A percentile compares a stretch with the other conserved stretches of the same genome.
phyloP scores from a whole-genome alignment of 2,888 invertebrate genomes.

The Stegana nigrithorax region DNA sequence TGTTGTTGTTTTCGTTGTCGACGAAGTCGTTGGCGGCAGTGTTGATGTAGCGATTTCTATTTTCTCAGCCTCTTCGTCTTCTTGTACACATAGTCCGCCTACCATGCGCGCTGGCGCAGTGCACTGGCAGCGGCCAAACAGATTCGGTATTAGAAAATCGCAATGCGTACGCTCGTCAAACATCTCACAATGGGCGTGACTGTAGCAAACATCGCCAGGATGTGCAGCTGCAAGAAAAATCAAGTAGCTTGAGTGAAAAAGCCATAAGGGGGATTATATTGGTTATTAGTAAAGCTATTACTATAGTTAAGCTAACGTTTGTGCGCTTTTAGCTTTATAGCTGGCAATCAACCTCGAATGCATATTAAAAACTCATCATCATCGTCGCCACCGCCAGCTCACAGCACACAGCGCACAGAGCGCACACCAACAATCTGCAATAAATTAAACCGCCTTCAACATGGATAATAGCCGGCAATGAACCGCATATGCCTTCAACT shows the following conservation, averaged over 20 bases:
- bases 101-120: constrained; percentile 75
- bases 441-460: constrained; percentile 55
- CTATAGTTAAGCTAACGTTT: background rate
- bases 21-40: constrained; percentile 23
- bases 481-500: constrained; percentile 40
- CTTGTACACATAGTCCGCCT: constrained; percentile 74
- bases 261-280: too few species aligned
- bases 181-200: constrained; percentile 87
- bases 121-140: constrained; percentile 90
- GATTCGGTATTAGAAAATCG: constrained; percentile 88
- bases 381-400: constrained; percentile 45
- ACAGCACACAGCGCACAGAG: constrained; percentile 15
- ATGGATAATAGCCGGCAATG: constrained; percentile 59
- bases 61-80: constrained; percentile 22
- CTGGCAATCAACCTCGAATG: constrained; percentile 45
- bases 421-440: constrained; percentile 39
- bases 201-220: constrained; percentile 89
- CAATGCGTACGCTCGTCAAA: constrained; percentile 88
- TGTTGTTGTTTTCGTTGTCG: constrained; percentile 24
- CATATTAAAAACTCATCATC: constrained; percentile 59
- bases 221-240: constrained; percentile 82
- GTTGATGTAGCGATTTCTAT: constrained; percentile 1
- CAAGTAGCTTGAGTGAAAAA: too few species aligned
- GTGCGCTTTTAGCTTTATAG: background rate
- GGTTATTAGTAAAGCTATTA: background rate